Evolutionary conservation across 2,888 invertebrate genomes (phyloP).

Genomic region (Kryphioiulus occultus): DNA sequence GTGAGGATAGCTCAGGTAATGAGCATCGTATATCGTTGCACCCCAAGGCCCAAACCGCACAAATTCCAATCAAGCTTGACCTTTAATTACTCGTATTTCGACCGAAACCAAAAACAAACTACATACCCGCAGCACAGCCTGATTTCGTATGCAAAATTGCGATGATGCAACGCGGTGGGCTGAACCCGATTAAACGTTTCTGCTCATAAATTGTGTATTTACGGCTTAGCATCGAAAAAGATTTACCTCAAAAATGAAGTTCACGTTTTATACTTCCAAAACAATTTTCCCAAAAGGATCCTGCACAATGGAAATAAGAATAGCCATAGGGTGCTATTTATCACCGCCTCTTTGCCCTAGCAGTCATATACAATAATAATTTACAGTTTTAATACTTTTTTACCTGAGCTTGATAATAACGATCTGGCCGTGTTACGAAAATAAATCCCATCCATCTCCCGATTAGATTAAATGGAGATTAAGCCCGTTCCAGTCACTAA

Average conservation of each 20-base stretch:
- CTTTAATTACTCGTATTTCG: neutral
- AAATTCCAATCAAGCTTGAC: slow-evolving; percentile 2
- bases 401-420: neutral
- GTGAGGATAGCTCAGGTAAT: neutral
- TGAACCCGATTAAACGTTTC: slow-evolving; percentile 19
- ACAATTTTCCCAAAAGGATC: neutral
- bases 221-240: neutral
- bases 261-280: neutral
- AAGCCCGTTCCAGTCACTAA: neutral
- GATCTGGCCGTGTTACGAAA: neutral
- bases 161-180: neutral
- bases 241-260: slow-evolving; percentile 26
- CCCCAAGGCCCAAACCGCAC: neutral
- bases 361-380: neutral
- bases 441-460: neutral
- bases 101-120: neutral
- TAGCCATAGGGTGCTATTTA: neutral
- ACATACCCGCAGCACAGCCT: neutral
- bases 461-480: neutral
- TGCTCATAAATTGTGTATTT: neutral
- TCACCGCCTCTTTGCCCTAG: neutral
- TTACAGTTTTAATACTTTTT: neutral
- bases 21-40: neutral
- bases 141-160: neutral
- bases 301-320: neutral